These are phyloP conservation scores for Hanleya hanleyi DNA, from an alignment of 2,888 invertebrate species.

Conservation along the genomic window DNA sequence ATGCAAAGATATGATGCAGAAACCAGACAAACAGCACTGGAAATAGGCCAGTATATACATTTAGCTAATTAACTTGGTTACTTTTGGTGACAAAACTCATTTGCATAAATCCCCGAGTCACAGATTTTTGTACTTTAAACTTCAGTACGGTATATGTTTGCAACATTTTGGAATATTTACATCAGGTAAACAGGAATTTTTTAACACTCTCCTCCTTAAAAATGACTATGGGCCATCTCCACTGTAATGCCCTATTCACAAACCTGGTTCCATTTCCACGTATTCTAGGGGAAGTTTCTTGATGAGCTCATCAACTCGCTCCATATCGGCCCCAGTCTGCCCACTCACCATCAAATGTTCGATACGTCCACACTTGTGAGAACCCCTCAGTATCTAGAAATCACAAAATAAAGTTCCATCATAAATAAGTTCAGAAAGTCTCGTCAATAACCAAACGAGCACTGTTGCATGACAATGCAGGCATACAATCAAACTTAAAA, in stretches of 20 bases:
- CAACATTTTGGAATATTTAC: too few relatives aligned
- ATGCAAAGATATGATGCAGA: too few relatives aligned
- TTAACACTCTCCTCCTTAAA: not conserved
- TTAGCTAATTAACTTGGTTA: too few relatives aligned
- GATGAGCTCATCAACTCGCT: constrained; percentile 56
- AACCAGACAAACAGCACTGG: too few relatives aligned
- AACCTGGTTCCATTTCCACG: constrained; percentile 69
- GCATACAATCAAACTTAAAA: too few relatives aligned
- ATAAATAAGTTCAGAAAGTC: not conserved
- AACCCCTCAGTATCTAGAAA: constrained; percentile 55
- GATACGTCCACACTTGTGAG: constrained; percentile 67
- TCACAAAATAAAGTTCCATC: not conserved
- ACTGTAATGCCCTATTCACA: not conserved
- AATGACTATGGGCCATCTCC: not conserved
- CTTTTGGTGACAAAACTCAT: too few relatives aligned
- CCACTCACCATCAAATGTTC: constrained; percentile 65
- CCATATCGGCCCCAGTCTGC: constrained; percentile 63
- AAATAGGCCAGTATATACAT: too few relatives aligned
- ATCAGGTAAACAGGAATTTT: too few relatives aligned
- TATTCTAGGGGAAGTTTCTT: constrained; percentile 50
- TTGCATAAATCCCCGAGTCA: too few relatives aligned
- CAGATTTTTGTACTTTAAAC: too few relatives aligned
- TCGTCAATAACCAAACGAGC: not conserved
- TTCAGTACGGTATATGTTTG: too few relatives aligned
- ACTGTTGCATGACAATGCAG: too few relatives aligned